Evolutionary conservation across 2,113 vertebrate genomes (phyloP), one percentile per base, ranked within the genome.

Genomic region (Cyprinodon tularosa): DNA sequence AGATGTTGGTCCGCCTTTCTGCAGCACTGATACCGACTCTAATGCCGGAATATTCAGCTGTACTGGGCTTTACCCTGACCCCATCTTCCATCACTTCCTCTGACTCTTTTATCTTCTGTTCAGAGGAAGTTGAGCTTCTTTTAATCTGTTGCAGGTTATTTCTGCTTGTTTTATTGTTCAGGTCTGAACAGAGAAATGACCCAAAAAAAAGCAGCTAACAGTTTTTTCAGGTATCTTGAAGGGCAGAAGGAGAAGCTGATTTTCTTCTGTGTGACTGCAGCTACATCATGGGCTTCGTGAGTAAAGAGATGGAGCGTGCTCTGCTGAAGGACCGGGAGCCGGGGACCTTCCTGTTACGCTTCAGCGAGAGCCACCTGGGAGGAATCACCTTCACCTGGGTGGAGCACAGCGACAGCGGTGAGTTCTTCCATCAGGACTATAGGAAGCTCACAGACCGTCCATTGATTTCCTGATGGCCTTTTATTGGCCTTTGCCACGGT

Each of bases 301-400:
- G 96, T 86, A 99, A 99, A 91, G 97, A 97, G 89, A 97, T 93
- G 87, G 97, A 99, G 83, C 94, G 97, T 0, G 87, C 92, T 66
- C 90, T 99, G 89, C 93, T 99, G 62, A 98, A 97, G 90, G 97
- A 96, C 86, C 95, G 94, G 89, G 95, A 94, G 73, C 94, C 96
- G 0, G 98, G 97, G 40, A 99, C 97, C 0, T 99, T 99, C 91
- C 93, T 99, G 44, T 62, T 99, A 74, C 91, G 98, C 83, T 99
- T 99, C 91, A 99, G 98, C 45, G 98, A 99, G 92, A 99, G 97
- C 76, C 97, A 98, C 85, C 94, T 99, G 0, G 98, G 98, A 72
- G 97, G 97, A 72, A 98, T 99, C 90, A 99, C 98, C 14, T 99
- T 99, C 86, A 99, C 98, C 61, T 99, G 98, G 98, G 96, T 99